Evolutionary conservation across 1,140 invertebrate species (phyloP).

Genomic region (Brachionus koreanus): DNA sequence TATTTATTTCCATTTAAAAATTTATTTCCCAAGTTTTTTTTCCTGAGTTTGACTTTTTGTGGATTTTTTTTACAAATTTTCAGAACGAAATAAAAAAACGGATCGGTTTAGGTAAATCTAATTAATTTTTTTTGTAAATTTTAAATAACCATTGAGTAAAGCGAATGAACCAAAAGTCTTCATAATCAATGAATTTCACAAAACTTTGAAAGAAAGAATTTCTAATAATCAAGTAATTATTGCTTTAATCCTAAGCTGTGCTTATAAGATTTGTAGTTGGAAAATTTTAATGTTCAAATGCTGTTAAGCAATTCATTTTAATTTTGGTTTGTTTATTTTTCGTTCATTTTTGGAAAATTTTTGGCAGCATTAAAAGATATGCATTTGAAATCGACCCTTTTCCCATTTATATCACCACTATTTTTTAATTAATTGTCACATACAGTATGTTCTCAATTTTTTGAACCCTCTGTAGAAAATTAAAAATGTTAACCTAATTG

Average conservation of each 20-base stretch:
- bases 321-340: too few relatives aligned
- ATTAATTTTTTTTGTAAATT: background rate
- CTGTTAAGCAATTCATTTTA: too few relatives aligned
- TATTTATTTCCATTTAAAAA: background rate
- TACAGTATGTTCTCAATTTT: too few relatives aligned
- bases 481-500: too few relatives aligned
- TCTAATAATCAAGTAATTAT: background rate
- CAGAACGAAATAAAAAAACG: background rate
- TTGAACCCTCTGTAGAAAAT: too few relatives aligned
- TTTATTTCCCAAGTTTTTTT: background rate
- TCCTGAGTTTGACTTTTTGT: background rate
- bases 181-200: background rate
- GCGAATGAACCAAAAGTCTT: background rate
- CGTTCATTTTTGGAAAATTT: too few relatives aligned
- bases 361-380: too few relatives aligned
- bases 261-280: too few relatives aligned
- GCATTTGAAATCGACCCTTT: too few relatives aligned
- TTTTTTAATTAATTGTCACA: too few relatives aligned
- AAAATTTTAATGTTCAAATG: too few relatives aligned
- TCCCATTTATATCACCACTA: too few relatives aligned
- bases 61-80: background rate
- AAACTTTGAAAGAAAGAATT: background rate
- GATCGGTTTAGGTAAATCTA: background rate
- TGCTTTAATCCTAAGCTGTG: background rate
- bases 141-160: background rate